Percentiles rank a stretch among this genome's conserved stretches.
phyloP scores from a whole-genome alignment of 2,113 vertebrate species.

The Crotalus tigris region DNA sequence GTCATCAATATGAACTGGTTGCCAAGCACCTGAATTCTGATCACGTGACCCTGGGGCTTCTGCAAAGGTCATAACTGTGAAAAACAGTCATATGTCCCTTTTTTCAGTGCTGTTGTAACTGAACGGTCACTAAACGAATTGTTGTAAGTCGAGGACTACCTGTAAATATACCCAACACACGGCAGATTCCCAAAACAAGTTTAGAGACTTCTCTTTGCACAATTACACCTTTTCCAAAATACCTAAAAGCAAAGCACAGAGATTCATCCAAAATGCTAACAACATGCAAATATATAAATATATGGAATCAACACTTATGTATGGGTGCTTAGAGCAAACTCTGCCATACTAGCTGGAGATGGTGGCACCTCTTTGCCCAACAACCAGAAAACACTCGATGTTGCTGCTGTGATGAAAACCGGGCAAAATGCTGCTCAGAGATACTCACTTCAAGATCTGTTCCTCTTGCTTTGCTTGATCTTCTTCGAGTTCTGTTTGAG shows the following conservation, averaged over 20 bases:
- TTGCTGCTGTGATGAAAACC: neutral
- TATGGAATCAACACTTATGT: neutral
- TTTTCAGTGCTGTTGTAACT: too few species aligned
- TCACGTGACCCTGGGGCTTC: too few species aligned
- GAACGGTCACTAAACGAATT: too few species aligned
- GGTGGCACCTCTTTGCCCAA: neutral
- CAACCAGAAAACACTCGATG: neutral
- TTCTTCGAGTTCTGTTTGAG: slow-evolving; percentile 83
- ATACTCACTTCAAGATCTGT: slow-evolving; percentile 85
- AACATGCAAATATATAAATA: neutral
- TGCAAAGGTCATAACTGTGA: too few species aligned
- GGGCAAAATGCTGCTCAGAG: neutral
- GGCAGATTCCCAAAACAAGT: neutral
- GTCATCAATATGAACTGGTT: too few species aligned
- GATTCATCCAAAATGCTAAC: neutral
- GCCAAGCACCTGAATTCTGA: too few species aligned
- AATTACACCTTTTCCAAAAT: neutral
- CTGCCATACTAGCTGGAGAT: neutral
- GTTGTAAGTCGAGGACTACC: too few species aligned
- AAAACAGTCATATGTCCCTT: too few species aligned
- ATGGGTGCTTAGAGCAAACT: neutral
- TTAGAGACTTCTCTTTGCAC: neutral
- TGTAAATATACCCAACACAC: neutral
- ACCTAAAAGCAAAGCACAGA: neutral
- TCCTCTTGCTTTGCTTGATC: slow-evolving; percentile 88